phyloP scores from a whole-genome alignment of 2,888 invertebrate species.

The Cistogaster globosa region DNA sequence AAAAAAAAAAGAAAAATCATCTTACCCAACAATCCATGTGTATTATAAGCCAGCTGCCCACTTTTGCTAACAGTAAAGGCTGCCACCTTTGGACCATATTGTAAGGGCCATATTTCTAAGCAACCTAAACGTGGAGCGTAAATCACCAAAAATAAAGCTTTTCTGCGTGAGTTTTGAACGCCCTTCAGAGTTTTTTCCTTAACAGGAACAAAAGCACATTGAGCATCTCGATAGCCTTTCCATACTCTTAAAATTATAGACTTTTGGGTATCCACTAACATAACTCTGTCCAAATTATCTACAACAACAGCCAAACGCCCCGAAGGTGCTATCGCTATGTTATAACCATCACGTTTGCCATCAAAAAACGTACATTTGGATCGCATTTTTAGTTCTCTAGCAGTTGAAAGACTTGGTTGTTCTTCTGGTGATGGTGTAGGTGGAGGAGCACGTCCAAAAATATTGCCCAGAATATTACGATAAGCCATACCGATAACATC shows the following conservation, averaged over 20 bases:
- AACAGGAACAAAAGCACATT: constrained; percentile 96
- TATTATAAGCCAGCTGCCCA: constrained; percentile 91
- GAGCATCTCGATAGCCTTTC: constrained; percentile 98
- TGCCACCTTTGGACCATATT: constrained; percentile 94
- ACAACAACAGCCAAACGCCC: constrained; percentile 90
- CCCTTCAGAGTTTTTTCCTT: constrained; percentile 85
- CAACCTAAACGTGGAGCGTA: constrained; percentile 96
- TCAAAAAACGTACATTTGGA: constrained; percentile 93
- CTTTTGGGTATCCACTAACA: constrained; percentile 91
- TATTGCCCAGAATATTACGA: constrained; percentile 90
- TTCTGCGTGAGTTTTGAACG: constrained; percentile 80
- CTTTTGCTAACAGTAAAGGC: constrained; percentile 95
- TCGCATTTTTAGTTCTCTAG: constrained; percentile 87
- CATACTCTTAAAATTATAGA: constrained; percentile 93
- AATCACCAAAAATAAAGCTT: constrained; percentile 92
- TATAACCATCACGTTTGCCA: constrained; percentile 88
- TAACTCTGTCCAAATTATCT: constrained; percentile 94
- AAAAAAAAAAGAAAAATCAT: no score
- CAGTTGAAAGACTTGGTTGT: constrained; percentile 77
- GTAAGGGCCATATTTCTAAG: constrained; percentile 96
- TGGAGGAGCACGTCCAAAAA: constrained; percentile 75
- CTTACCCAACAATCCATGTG: constrained; percentile 89
- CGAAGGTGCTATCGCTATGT: constrained; percentile 89
- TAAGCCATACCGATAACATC: constrained; percentile 89
- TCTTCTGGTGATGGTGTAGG: constrained; percentile 79